Evolutionary conservation across 2,888 invertebrate species (phyloP), one percentile per base, ranked within the genome.

Genomic region (Cephalotes varians): DNA sequence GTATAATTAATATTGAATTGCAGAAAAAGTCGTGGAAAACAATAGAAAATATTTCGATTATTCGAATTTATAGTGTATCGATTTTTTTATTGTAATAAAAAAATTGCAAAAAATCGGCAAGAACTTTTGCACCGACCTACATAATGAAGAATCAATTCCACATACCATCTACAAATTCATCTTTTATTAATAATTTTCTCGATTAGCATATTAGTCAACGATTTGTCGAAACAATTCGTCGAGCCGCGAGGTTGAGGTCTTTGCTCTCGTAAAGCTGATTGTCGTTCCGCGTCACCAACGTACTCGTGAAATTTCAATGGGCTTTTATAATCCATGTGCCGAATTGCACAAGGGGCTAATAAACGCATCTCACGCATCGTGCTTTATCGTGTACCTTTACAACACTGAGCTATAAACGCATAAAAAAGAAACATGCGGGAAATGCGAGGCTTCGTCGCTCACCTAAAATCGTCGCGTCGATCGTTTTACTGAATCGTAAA

Each of bases 201-300:
- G 6, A 51, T 64, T 51, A n/a, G 9, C n/a, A 2, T 1, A 15
- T 51, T 5, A 40, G 28, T n/a, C 18, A 5, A 40, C 65, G 25
- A 65, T 69, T 67, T 69, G 54, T 56, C 49, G 25, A 28, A 37
- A 5, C 65, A 49, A 54, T 54, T 69, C 44, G 44, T 77, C 69
- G 56, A 67, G 65, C 34, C 82, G 37, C 40, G 60, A 51, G 21
- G 18, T 12, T 49, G 85, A 31, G 89, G 89, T 90, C 90, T 56
- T 88, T 83, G 90, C 77, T 85, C 89, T 86, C 88, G 77, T 90
- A 90, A 90, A 90, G 71, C 79, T 44, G 83, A 84, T 82, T 82
- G 64, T 82, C 73, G 34, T 51, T 44, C n/a, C 34, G 72, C 82
- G 79, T 37, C 74, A 73, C 64, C 74, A 69, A 58, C 60, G 72